These are phyloP conservation scores for Musca vetustissima DNA, from an alignment of 1,140 invertebrate genomes.

Conservation along the genomic window DNA sequence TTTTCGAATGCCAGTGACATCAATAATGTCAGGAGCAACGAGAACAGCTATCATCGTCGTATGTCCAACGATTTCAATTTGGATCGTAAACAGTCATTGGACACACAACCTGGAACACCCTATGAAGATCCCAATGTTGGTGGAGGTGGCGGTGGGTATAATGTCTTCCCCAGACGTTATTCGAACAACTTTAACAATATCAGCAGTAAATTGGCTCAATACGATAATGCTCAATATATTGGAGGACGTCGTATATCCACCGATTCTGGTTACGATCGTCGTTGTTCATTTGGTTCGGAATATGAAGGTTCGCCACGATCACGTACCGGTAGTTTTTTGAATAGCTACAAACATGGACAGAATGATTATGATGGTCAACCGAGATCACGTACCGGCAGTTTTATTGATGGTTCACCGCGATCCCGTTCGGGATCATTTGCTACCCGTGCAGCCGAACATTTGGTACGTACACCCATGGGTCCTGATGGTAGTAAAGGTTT, in stretches of 20 bases:
- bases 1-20: slow-evolving; percentile 50
- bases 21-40: slow-evolving; percentile 16
- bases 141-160: slow-evolving; percentile 49
- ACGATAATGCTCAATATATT: slow-evolving; percentile 51
- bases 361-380: slow-evolving; percentile 46
- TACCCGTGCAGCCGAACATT: slow-evolving; percentile 43
- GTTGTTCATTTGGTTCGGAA: slow-evolving; percentile 51
- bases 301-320: slow-evolving; percentile 51
- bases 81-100: slow-evolving; percentile 40
- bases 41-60: slow-evolving; percentile 32
- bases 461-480: slow-evolving; percentile 53
- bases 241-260: slow-evolving; percentile 51
- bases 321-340: slow-evolving; percentile 48
- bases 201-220: slow-evolving; percentile 49
- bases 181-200: slow-evolving; percentile 49
- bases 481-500: slow-evolving; percentile 55
- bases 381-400: slow-evolving; percentile 48
- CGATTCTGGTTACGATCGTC: slow-evolving; percentile 54
- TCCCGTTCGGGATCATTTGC: slow-evolving; percentile 51
- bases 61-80: slow-evolving; percentile 49
- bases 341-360: slow-evolving; percentile 40
- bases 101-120: slow-evolving; percentile 27
- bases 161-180: slow-evolving; percentile 49
- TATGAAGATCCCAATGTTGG: slow-evolving; percentile 41
- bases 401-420: slow-evolving; percentile 48